Percentiles rank a stretch among this genome's conserved stretches.
These are phyloP conservation scores for Cryptoblepharus egeriae DNA, from an alignment of 2,797 vertebrate species.

Conservation along the genomic window DNA sequence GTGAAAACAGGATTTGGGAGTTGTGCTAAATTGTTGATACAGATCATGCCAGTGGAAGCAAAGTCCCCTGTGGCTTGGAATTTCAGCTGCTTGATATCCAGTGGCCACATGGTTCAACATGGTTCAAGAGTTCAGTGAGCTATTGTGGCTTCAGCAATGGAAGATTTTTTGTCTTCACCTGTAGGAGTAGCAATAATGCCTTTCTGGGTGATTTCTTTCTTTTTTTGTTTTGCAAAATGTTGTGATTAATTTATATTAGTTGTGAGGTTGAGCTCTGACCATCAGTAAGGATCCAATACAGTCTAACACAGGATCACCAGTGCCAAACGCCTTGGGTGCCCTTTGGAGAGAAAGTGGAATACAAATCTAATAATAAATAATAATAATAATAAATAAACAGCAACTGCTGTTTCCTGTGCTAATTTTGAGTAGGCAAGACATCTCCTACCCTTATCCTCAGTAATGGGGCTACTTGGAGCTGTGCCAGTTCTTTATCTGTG, in stretches of 20 bases:
- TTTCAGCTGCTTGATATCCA: slow-evolving; percentile 9
- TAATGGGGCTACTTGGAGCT: too few relatives aligned
- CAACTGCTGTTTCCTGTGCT: too few relatives aligned
- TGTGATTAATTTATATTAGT: not conserved
- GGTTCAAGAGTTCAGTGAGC: not conserved
- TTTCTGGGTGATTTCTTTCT: not conserved
- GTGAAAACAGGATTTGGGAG: slow-evolving; percentile 7
- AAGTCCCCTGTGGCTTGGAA: not conserved
- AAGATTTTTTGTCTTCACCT: not conserved
- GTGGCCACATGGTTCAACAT: not conserved
- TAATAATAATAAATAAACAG: too few relatives aligned
- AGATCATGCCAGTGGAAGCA: not conserved
- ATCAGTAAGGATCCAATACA: too few relatives aligned
- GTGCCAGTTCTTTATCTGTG: too few relatives aligned
- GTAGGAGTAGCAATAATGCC: not conserved
- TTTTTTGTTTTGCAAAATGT: not conserved
- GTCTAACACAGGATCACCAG: too few relatives aligned
- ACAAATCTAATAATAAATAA: too few relatives aligned
- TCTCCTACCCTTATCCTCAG: too few relatives aligned
- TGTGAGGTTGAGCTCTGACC: not conserved
- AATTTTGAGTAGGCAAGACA: too few relatives aligned
- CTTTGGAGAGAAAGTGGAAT: too few relatives aligned
- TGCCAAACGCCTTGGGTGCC: too few relatives aligned
- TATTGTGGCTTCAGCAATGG: not conserved
- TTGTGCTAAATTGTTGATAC: slow-evolving; percentile 6